phyloP scores from a whole-genome alignment of 2,797 vertebrate species.

The Chelon auratus region DNA sequence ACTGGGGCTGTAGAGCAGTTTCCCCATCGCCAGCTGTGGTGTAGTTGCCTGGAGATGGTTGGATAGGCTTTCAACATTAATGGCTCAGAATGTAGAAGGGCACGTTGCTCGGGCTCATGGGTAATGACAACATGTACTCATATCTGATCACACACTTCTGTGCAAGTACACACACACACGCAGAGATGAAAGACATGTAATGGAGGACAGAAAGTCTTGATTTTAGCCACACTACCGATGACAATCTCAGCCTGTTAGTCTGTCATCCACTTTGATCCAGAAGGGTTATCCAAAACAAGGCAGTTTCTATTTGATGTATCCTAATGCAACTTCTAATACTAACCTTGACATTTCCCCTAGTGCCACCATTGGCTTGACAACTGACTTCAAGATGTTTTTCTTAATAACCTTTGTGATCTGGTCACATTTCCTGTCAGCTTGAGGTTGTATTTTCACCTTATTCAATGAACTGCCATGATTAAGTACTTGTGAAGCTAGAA shows the following conservation, averaged over 20 bases:
- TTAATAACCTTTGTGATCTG: not conserved
- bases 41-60: conserved; percentile 61
- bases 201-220: not conserved
- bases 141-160: conserved; percentile 8
- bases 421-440: not conserved
- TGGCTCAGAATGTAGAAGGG: conserved; percentile 47
- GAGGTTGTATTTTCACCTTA: not conserved
- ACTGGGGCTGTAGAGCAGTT: conserved; percentile 57
- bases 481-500: not conserved
- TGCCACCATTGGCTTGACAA: too few species aligned
- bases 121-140: conserved; percentile 11
- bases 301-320: not conserved
- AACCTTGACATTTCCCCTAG: too few species aligned
- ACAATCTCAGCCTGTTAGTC: not conserved
- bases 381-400: too few species aligned
- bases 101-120: conserved; percentile 24
- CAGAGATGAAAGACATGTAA: conserved; percentile 5
- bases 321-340: too few species aligned
- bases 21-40: conserved; percentile 62
- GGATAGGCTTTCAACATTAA: conserved; percentile 49
- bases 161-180: conserved; percentile 1
- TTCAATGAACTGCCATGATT: not conserved
- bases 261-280: not conserved
- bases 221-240: not conserved
- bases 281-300: not conserved